These are phyloP conservation scores for Aythya baeri DNA, from an alignment of 2,113 vertebrate species.

Conservation along the genomic window DNA sequence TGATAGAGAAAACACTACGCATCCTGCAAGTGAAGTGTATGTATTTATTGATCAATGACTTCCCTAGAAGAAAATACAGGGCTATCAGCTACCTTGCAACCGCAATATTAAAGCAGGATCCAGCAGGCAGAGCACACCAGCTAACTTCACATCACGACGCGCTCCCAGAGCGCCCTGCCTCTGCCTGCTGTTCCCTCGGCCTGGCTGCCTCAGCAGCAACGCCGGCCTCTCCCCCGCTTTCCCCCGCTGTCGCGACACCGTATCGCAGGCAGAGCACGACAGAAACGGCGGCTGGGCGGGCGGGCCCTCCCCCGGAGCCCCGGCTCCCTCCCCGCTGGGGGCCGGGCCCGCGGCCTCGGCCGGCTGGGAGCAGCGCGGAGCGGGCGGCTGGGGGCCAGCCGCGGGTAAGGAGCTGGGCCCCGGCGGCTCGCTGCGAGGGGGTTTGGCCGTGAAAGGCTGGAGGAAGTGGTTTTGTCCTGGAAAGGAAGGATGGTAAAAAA, in stretches of 20 bases:
- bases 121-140: neutral
- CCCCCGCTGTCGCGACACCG: accelerated
- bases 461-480: neutral
- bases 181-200: too few species aligned
- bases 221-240: too few species aligned
- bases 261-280: accelerated
- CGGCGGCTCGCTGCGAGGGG: too few species aligned
- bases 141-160: neutral
- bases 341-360: too few species aligned
- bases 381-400: neutral
- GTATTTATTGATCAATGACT: neutral
- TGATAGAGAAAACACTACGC: accelerated
- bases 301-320: too few species aligned
- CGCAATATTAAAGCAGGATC: neutral
- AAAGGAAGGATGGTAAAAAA: neutral
- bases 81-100: neutral
- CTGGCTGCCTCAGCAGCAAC: neutral
- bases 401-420: accelerated
- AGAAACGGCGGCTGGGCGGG: accelerated
- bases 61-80: neutral
- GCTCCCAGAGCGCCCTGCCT: neutral
- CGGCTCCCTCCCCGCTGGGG: too few species aligned
- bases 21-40: neutral
- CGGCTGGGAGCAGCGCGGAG: neutral
- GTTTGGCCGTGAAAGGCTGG: accelerated